Conservation (phyloP, 2,888 invertebrate species). For the Crepidodera aurea region DNA sequence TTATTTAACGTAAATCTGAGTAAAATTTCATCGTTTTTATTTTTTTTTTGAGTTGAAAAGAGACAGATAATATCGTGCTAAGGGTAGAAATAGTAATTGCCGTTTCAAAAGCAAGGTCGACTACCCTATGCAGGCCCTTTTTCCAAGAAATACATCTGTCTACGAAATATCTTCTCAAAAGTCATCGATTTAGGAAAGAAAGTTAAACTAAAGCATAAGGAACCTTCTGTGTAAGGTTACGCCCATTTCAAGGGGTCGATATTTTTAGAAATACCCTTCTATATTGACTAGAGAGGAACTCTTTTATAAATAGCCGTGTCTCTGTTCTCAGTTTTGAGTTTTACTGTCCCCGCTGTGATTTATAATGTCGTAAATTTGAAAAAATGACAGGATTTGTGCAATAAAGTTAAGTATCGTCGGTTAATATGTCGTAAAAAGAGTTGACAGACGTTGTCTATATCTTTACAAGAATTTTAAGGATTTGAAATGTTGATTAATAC, state of each 20-base stretch:
- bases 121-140: slow-evolving; percentile 28
- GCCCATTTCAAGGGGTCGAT: slow-evolving; percentile 34
- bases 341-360: slow-evolving; percentile 46
- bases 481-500: slow-evolving; percentile 30
- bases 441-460: slow-evolving; percentile 31
- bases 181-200: slow-evolving; percentile 43
- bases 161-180: slow-evolving; percentile 49
- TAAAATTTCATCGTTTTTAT: too few species aligned
- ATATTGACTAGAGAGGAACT: slow-evolving; percentile 39
- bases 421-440: slow-evolving; percentile 43
- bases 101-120: slow-evolving; percentile 10
- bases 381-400: slow-evolving; percentile 48
- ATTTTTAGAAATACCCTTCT: slow-evolving; percentile 41
- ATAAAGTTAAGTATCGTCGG: slow-evolving; percentile 50
- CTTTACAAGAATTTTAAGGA: not conserved
- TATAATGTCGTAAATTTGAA: slow-evolving; percentile 48
- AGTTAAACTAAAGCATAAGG: slow-evolving; percentile 43
- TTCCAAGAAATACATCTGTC: slow-evolving; percentile 53
- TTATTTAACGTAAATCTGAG: too few species aligned
- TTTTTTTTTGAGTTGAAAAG: too few species aligned
- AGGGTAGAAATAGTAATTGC: slow-evolving; percentile 7
- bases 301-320: slow-evolving; percentile 43
- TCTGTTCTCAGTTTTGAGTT: slow-evolving; percentile 38
- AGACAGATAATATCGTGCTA: not conserved
- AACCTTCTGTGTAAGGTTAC: slow-evolving; percentile 38